phyloP scores from a whole-genome alignment of 2,797 vertebrate species.

The Alcedo atthis region DNA sequence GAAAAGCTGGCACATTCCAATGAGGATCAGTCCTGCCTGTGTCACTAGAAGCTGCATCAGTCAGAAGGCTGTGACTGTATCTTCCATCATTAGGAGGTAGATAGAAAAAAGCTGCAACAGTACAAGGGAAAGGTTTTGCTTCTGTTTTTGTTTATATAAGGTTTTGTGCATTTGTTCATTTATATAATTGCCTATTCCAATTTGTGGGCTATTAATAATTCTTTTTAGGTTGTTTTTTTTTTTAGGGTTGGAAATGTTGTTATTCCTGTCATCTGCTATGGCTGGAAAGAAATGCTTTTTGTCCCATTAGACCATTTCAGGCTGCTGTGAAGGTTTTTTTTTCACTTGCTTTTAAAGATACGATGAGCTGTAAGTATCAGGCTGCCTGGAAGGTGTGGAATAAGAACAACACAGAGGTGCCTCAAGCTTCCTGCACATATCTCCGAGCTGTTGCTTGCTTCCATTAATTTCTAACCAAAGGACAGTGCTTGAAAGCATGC shows the following conservation, averaged over 20 bases:
- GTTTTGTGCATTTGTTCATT: neutral
- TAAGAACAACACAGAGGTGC: neutral
- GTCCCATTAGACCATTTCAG: neutral
- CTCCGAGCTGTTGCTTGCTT: neutral
- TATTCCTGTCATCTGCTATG: neutral
- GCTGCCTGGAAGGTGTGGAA: neutral
- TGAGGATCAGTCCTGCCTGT: neutral
- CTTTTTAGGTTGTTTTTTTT: neutral
- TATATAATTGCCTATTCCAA: neutral
- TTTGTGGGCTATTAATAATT: neutral
- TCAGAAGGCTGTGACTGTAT: neutral
- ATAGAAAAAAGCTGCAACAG: neutral
- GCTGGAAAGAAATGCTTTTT: neutral
- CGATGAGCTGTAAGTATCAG: neutral
- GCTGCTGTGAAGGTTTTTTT: neutral
- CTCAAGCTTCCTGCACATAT: neutral
- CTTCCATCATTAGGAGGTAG: neutral
- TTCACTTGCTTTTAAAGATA: slow-evolving; percentile 12
- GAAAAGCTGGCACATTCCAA: neutral
- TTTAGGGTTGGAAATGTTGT: neutral
- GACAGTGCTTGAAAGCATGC: neutral
- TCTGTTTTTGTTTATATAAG: neutral
- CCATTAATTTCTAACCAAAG: neutral
- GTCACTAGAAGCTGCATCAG: neutral
- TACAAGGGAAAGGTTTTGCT: neutral